These are phyloP conservation scores for Plebejus melissa DNA, from an alignment of 2,888 invertebrate species.

Conservation along the genomic window DNA sequence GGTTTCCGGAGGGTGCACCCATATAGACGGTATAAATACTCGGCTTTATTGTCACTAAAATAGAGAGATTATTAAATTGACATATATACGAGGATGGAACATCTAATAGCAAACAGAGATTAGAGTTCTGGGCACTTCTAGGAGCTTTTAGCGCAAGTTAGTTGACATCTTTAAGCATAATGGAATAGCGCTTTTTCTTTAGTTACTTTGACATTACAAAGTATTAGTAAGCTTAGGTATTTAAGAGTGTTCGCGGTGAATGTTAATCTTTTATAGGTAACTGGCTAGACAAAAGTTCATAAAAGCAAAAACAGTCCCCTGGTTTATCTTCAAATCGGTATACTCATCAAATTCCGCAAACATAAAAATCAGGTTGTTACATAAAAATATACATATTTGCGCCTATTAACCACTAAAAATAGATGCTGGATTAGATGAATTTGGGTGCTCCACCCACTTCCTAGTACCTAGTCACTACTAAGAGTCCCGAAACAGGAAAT, in stretches of 20 bases:
- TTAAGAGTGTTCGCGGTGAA: no score
- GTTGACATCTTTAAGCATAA: neutral
- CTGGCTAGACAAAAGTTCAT: neutral
- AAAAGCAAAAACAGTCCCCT: neutral
- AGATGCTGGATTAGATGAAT: neutral
- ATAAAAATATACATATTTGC: neutral
- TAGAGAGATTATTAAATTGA: constrained; percentile 24
- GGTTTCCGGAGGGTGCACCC: constrained; percentile 47
- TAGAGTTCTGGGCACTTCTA: neutral
- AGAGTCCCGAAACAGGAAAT: no score
- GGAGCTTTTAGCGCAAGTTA: neutral
- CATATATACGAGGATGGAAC: neutral
- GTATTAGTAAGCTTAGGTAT: no score
- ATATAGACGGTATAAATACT: constrained; percentile 41
- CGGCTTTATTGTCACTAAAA: constrained; percentile 50
- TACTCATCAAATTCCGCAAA: no score
- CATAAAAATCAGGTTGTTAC: no score
- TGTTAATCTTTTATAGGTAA: neutral
- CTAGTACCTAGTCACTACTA: no score
- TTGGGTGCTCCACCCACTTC: no score
- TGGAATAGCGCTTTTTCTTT: no score
- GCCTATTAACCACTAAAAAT: neutral
- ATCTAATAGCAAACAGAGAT: constrained; percentile 3
- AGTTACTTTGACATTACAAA: no score
- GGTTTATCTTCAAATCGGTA: neutral